phyloP scores from a whole-genome alignment of 2,113 vertebrate species.

The Odocoileus hemionus region DNA sequence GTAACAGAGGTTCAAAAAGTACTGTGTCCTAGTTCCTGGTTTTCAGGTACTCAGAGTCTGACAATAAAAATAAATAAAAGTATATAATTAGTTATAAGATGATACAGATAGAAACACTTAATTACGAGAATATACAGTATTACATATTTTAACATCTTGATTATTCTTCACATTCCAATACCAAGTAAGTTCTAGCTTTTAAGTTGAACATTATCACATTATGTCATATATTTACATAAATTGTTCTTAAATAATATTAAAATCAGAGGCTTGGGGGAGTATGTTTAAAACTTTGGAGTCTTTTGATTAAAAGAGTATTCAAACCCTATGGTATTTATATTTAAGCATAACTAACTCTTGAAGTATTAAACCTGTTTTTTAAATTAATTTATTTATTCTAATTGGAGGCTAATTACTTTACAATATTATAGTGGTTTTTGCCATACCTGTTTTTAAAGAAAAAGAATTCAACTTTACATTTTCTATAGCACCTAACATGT shows the following conservation, averaged over 20 bases:
- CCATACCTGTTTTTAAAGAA: background rate
- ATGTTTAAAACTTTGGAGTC: background rate
- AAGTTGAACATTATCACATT: background rate
- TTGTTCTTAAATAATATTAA: background rate
- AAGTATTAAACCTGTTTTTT: background rate
- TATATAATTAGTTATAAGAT: background rate
- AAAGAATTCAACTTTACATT: background rate
- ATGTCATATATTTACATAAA: background rate
- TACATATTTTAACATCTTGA: background rate
- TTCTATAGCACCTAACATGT: background rate
- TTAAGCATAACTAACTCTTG: background rate
- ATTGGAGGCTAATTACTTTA: background rate
- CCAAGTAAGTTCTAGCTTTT: background rate
- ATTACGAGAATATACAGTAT: background rate
- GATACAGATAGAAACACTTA: background rate
- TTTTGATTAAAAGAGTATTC: background rate
- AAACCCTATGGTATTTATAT: background rate
- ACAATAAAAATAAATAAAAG: background rate
- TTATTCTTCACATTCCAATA: constrained; percentile 4
- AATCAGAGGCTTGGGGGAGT: background rate
- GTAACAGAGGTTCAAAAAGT: background rate
- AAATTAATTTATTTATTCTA: background rate
- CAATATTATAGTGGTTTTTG: background rate
- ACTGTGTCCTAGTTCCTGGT: background rate
- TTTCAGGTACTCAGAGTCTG: background rate